Base-by-base conservation (phyloP, 2,888 invertebrate species). In the Caenorhabditis sinica region DNA sequence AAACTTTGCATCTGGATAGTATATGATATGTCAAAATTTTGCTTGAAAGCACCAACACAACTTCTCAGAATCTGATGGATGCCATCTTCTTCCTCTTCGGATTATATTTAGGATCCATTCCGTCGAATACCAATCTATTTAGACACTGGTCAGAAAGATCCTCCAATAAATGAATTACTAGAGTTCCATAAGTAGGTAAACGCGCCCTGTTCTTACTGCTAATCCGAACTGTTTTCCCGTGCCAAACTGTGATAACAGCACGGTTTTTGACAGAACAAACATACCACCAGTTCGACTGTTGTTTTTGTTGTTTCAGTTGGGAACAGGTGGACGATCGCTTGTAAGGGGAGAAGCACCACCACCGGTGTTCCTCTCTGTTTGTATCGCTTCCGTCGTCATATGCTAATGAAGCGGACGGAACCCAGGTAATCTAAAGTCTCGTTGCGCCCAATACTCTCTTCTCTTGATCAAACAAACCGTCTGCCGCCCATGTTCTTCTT, bases 381-480 rank as follows among this genome's bases (percentile, higher is more conserved):
- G 82, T 72, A 58, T 71, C 65, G 63, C 30, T 75, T 65, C 61
- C 36, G 51, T 74, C 33, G 45, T 76, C 61, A 72, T 82, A 82
- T 82, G 81, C 81, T 82, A 82, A 82, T 82, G 81, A 82, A 82
- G 81, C 79, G 45, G 71, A 60, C 25, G 58, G 63, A 63, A 63
- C 45, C 43, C 65, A 71, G 71, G 77, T 69, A 69, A 71, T 63
- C 69, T 69, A 36, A n/a, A 36, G 53, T 36, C 79, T 79, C 79
- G 30, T n/a, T 20, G 56, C 65, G 72, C 17, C 28, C 33, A 36
- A 28, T 33, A 69, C 79, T 79, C 61, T 79, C 58, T 71, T 13
- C 33, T 15, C 20, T 49, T 79, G 79, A 79, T 71, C 79, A 79
- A 82, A 82, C 74, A 82, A 82, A 69, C 81, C 69, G 68, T 68